phyloP scores from a whole-genome alignment of 2,888 invertebrate species.

The Morpho helenor region DNA sequence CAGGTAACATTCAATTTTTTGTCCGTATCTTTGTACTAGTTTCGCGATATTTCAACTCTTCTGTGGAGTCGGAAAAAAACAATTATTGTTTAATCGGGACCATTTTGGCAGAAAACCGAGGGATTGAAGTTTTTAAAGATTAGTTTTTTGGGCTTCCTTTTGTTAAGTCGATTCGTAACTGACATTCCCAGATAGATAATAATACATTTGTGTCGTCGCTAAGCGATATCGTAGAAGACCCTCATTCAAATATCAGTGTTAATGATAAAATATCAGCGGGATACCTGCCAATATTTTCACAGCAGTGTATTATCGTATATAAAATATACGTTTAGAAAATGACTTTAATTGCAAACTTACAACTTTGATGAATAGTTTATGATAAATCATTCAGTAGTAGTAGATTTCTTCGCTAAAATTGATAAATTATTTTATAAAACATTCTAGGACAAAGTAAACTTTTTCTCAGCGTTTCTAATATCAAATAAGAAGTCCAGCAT shows the following conservation, averaged over 20 bases:
- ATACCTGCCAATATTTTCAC: conserved; percentile 62
- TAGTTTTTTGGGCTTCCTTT: conserved; percentile 68
- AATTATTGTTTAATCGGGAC: conserved; percentile 68
- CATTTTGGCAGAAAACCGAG: conserved; percentile 62
- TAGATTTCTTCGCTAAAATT: not conserved
- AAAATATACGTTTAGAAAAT: conserved; percentile 35
- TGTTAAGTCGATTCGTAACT: conserved; percentile 65
- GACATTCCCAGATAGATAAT: conserved; percentile 72
- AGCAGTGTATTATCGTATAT: conserved; percentile 59
- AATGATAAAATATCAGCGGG: conserved; percentile 75
- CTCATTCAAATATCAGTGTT: conserved; percentile 57
- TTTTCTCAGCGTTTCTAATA: conserved; percentile 5
- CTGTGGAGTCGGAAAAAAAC: conserved; percentile 53
- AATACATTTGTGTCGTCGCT: conserved; percentile 58
- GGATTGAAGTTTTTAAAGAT: conserved; percentile 57
- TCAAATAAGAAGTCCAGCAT: conserved; percentile 7
- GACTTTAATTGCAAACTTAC: conserved; percentile 40
- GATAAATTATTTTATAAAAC: not conserved
- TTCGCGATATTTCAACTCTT: conserved; percentile 71
- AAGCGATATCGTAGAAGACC: conserved; percentile 61
- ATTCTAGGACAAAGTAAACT: not conserved
- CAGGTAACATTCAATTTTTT: conserved; percentile 74
- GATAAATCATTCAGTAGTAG: conserved; percentile 6
- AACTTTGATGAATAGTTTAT: conserved; percentile 40
- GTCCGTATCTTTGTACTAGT: conserved; percentile 65